phyloP scores from a whole-genome alignment of 2,113 vertebrate species.

The Opisthocomus hoazin region DNA sequence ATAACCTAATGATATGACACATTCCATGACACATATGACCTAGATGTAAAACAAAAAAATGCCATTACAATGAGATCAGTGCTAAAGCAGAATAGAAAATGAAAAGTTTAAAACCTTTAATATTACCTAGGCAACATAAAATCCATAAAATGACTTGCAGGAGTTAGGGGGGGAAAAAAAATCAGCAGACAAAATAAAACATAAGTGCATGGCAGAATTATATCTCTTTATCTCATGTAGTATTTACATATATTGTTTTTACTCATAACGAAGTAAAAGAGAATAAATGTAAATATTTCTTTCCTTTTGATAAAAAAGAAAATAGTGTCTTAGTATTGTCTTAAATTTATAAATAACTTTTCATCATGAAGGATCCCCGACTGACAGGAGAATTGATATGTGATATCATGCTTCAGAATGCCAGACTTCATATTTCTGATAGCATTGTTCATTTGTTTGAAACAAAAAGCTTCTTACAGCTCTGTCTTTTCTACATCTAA shows the following conservation, averaged over 20 bases:
- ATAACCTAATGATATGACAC: not conserved
- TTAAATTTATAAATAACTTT: slow-evolving; percentile 15
- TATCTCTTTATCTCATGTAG: not conserved
- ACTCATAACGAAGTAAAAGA: not conserved
- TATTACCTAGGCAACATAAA: not conserved
- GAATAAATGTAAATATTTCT: not conserved
- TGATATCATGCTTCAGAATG: not conserved
- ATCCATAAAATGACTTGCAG: not conserved
- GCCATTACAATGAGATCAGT: not conserved
- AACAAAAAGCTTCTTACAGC: not conserved
- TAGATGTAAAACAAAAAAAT: not conserved
- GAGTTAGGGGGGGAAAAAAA: not conserved
- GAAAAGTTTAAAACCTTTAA: not conserved
- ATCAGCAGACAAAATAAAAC: not conserved
- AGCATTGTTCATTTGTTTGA: not conserved
- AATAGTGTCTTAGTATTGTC: not conserved
- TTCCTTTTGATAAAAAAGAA: not conserved
- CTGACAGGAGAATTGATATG: not conserved
- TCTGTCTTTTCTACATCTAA: not conserved
- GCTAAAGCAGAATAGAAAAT: not conserved
- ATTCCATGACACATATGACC: not conserved
- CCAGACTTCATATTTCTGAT: not conserved
- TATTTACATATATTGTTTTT: not conserved
- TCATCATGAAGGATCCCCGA: not conserved
- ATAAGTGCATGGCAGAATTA: not conserved